Evolutionary conservation across 2,888 invertebrate species (phyloP).

Genomic region (Gerris lacustris): DNA sequence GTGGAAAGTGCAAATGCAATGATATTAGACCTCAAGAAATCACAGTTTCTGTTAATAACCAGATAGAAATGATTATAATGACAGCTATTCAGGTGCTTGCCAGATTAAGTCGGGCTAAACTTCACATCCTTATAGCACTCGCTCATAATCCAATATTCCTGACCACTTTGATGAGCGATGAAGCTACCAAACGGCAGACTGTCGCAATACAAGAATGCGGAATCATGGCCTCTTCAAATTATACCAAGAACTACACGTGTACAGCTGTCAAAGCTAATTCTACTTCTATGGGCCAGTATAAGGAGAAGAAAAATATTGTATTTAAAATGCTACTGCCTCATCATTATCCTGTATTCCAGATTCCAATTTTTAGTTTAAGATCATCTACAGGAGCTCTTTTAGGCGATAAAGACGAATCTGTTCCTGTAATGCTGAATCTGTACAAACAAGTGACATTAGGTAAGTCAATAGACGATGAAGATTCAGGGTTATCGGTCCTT

Average conservation of each 20-base stretch:
- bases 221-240: background rate
- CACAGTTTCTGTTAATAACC: background rate
- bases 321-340: constrained; percentile 8
- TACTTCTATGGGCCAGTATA: background rate
- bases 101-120: constrained; percentile 1
- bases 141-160: background rate
- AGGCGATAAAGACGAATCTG: background rate
- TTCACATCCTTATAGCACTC: background rate
- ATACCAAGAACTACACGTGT: background rate
- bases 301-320: background rate
- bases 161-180: background rate
- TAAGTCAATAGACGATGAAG: background rate
- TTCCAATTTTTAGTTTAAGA: background rate
- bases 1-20: background rate
- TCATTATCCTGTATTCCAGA: background rate
- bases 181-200: background rate
- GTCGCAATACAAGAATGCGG: background rate
- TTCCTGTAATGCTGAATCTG: background rate
- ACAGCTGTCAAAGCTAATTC: background rate
- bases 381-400: background rate
- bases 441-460: background rate
- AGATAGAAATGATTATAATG: constrained; percentile 1
- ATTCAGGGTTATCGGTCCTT: background rate
- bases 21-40: background rate
- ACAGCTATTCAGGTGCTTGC: constrained; percentile 6